Evolutionary conservation across 1,140 invertebrate genomes (phyloP).

Genomic region (Drosophila lini): DNA sequence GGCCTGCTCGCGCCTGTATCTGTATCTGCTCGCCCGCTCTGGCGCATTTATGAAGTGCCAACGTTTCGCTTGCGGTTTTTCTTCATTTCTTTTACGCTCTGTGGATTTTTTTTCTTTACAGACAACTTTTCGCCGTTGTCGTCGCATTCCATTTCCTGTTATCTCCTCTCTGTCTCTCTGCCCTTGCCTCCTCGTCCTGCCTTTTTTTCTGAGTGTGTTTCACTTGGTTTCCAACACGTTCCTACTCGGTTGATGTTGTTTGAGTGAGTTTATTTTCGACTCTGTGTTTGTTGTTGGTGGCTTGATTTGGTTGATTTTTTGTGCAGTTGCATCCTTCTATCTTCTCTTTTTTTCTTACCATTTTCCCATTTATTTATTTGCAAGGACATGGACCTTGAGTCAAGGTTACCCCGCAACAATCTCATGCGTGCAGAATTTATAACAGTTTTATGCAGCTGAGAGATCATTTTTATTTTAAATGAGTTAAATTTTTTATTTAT

Average conservation of each 20-base stretch:
- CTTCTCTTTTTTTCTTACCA: neutral
- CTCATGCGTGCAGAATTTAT: constrained; percentile 10
- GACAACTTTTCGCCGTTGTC: constrained; percentile 81
- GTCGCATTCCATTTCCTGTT: constrained; percentile 74
- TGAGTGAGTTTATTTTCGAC: constrained; percentile 32
- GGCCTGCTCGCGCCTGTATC: constrained; percentile 7
- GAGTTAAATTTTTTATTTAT: neutral
- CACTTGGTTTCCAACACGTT: constrained; percentile 24
- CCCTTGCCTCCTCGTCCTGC: constrained; percentile 10
- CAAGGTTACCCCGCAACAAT: constrained; percentile 28
- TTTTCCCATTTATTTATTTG: constrained; percentile 27
- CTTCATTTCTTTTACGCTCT: constrained; percentile 32
- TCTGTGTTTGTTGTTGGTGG: neutral
- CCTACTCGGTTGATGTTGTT: neutral
- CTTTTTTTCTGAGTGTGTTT: constrained; percentile 63
- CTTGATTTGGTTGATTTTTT: neutral
- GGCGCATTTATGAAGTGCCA: constrained; percentile 83
- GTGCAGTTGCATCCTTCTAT: constrained; percentile 26
- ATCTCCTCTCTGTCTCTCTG: constrained; percentile 46
- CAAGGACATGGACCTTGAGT: constrained; percentile 46
- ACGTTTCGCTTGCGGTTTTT: constrained; percentile 84
- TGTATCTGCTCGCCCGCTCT: constrained; percentile 37
- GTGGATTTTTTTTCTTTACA: constrained; percentile 36
- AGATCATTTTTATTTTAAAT: neutral
- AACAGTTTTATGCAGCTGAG: neutral